Evolutionary conservation across 1,140 invertebrate genomes (phyloP), one percentile per base, ranked within the genome.

Genomic region (Micrasema minimum): DNA sequence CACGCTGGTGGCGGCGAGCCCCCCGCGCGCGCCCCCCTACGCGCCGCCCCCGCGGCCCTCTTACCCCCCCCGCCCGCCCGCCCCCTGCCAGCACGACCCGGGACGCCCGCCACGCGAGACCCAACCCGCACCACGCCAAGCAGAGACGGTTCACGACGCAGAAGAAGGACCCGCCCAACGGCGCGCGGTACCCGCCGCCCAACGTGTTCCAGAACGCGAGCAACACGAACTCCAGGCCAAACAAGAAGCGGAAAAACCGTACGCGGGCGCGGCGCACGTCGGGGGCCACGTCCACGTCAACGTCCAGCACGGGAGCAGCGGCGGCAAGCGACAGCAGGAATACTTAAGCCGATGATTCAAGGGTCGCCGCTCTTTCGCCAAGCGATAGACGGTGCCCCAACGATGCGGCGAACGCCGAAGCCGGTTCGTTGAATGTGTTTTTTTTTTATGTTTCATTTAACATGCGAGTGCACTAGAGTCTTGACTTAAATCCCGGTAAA

Each of bases 171-270:
- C 26, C 51, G 2, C 46, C 37, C 41, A 46, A 62, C 18, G 48
- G 35, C 45, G 73, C 69, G 1, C 41, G 73, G n/a, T 18, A 46
- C 35, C 11, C 26, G 7, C 65, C 50, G 35, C n/a, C 22, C 12
- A 62, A 62, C 45, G 50, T 48, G 2, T 20, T 38, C 14, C 37
- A 2, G 9, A 48, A 48, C 20, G 23, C 16, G 14, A 41, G 62
- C 7, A 37, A 31, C 23, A 62, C 9, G 5, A 65, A 35, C 22
- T 65, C 59, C 9, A 70, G 69, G 50, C 67, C 67, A n/a, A 74
- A 74, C 64, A 74, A 74, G 31, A 74, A 74, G 61, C 64, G 72
- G 20, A 74, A 74, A 26, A 74, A 26, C 69, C 72, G 9, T 74
- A 66, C 31, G 41, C 45, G 10, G 57, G 59, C 38, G 50, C 46